Evolutionary conservation across 1,140 invertebrate genomes (phyloP), one percentile per base, ranked within the genome.

Genomic region (Ooceraea biroi): DNA sequence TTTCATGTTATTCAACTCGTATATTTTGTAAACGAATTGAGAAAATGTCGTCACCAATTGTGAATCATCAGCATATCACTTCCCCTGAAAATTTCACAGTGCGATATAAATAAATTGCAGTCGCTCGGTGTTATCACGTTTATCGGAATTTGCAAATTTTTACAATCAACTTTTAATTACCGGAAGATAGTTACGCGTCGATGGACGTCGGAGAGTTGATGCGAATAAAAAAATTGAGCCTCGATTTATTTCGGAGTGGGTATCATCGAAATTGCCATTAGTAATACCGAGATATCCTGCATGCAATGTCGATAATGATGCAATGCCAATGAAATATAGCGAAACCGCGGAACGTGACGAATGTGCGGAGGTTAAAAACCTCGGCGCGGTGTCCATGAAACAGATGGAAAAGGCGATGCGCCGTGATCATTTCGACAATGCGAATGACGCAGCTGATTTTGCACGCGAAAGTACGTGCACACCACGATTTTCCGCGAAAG

Each of bases 401-500:
- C 65, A 22, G 65, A 80, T 80, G 69, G 65, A 71, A 69, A 80
- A 80, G 50, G 65, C 48, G 63, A 78, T 55, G 65, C 65, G 41
- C 19, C 41, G 65, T 80, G 65, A 80, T n/a, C n/a, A n/a, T 80
- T 80, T 80, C 76, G 76, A 80, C 65, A 80, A 80, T 25, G 36
- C 50, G 50, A 71, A 36, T 80, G 76, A 80, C 76, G 65, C 76
- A 57, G 76, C 65, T 80, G 50, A 80, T 80, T 57, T 69, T 17
- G 65, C 50, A 41, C 50, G 65, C 36, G 65, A 71, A 69, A 55
- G 63, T 55, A 55, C 48, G 44, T 55, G 61, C 46, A 68, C 48
- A n/a, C n/a, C 76, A 57, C 50, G 76, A 71, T 69, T 80, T 80
- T 80, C 76, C 65, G 41, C 76, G 76, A 80, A 80, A 80, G 25